Evolutionary conservation across 2,113 vertebrate species (phyloP).

Genomic region (Nothoprocta perdicaria): DNA sequence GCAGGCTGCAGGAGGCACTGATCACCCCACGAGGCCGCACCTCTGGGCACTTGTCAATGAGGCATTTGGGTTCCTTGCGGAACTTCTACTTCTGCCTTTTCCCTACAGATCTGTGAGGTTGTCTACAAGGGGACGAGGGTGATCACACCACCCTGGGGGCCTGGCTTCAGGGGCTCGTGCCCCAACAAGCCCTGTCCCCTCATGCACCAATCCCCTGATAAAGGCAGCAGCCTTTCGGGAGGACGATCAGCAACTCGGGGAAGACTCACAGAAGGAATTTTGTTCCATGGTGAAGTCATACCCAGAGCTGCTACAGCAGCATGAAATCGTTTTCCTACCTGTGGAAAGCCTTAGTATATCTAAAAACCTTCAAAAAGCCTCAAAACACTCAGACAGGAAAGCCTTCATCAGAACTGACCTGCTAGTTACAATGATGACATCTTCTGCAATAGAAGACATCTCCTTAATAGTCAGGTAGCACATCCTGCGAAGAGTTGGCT

Average conservation of each 20-base stretch:
- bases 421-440: conserved; percentile 99
- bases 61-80: background rate
- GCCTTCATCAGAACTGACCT: conserved; percentile 77
- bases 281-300: accelerated
- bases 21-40: background rate
- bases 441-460: conserved; percentile 97
- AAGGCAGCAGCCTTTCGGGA: background rate
- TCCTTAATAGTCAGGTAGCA: conserved; percentile 98
- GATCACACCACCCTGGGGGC: background rate
- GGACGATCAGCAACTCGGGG: background rate
- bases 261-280: background rate
- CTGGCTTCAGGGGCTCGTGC: background rate
- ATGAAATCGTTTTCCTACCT: background rate
- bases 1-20: background rate
- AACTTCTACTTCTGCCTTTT: background rate
- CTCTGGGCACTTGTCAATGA: background rate
- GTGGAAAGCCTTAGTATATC: background rate
- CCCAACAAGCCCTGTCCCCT: background rate
- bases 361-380: conserved; percentile 11
- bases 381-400: background rate
- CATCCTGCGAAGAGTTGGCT: conserved; percentile 93
- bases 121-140: accelerated
- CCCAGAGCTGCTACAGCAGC: background rate
- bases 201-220: accelerated
- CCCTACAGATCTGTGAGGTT: background rate